A percentile compares a stretch with the other conserved stretches of the same genome.
These are phyloP conservation scores for Zhuqinia jingwanae DNA, from an alignment of 2,888 invertebrate species.

Conservation along the genomic window DNA sequence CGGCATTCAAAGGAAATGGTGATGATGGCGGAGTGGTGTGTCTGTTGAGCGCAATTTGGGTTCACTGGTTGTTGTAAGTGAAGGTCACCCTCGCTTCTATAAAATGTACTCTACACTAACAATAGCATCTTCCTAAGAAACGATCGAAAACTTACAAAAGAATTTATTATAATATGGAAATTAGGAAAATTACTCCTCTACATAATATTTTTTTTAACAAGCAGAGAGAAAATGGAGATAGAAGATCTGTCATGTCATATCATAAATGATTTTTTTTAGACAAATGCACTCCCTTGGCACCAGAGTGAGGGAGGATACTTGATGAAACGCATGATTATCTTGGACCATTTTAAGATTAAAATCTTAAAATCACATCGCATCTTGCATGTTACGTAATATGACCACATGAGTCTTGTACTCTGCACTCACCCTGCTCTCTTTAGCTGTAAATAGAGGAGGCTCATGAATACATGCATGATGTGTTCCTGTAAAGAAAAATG, in stretches of 20 bases:
- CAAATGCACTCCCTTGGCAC: constrained; percentile 19
- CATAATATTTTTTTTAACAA: constrained; percentile 10
- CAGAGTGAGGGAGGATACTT: constrained; percentile 44
- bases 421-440: constrained; percentile 10
- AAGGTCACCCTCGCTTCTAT: constrained; percentile 33
- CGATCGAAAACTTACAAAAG: no score
- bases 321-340: constrained; percentile 50
- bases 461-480: not conserved
- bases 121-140: no score
- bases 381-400: constrained; percentile 49
- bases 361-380: constrained; percentile 35
- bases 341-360: constrained; percentile 55
- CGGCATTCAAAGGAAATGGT: constrained; percentile 6
- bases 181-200: no score
- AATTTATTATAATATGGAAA: no score
- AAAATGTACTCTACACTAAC: no score
- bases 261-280: constrained; percentile 31
- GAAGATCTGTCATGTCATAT: constrained; percentile 31
- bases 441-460: constrained; percentile 11
- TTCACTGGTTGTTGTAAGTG: constrained; percentile 11
- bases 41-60: not conserved
- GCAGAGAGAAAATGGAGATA: not conserved
- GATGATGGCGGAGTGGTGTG: not conserved
- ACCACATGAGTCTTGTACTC: not conserved
- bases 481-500: not conserved